Evolutionary conservation across 2,888 invertebrate genomes (phyloP), one percentile per base, ranked within the genome.

Genomic region (Helobdella robusta): DNA sequence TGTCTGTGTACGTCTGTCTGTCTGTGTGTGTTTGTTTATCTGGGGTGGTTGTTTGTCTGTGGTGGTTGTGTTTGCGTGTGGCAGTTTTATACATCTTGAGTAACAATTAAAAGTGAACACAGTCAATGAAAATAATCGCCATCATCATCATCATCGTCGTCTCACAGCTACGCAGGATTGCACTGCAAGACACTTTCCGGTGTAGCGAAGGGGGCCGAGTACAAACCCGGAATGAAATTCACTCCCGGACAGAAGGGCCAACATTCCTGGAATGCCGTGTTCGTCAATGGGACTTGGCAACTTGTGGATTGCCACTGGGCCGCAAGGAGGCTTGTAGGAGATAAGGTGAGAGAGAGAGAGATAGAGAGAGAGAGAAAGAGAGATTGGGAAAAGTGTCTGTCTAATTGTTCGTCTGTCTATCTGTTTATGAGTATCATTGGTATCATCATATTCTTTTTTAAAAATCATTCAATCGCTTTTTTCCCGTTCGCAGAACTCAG

Each of bases 261-360:
- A 70, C 79, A 79, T 71, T 77, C 78, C 2, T 79, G 79, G 79
- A 79, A 78, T 58, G 76, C 79, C 23, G 78, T 79, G n/a, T 75
- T 78, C 67, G 77, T 79, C 67, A 76, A 78, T 48, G 78, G 77
- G 8, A 75, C 76, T 30, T 79, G 79, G 79, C 77, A 78, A 59
- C 71, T 79, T 56, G 75, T 79, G 6, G 79, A 79, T 70, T 78
- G 78, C 52, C 79, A 79, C 70, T 79, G 79, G 79, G 79, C 79
- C 2, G 78, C 79, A 3, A 72, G 79, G n/a, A 72, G 79, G 48
- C 75, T 79, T 67, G 77, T 79, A 32, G 79, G 79, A 54, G 79
- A 79, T 68, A 77, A 78, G 72, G 73, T 75, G 3, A 72, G 8
- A 8, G 23, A n/a, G 25, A 61, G 4, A 5, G 11, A 36, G 40